phyloP scores from a whole-genome alignment of 2,113 vertebrate species.

The Lophius piscatorius region DNA sequence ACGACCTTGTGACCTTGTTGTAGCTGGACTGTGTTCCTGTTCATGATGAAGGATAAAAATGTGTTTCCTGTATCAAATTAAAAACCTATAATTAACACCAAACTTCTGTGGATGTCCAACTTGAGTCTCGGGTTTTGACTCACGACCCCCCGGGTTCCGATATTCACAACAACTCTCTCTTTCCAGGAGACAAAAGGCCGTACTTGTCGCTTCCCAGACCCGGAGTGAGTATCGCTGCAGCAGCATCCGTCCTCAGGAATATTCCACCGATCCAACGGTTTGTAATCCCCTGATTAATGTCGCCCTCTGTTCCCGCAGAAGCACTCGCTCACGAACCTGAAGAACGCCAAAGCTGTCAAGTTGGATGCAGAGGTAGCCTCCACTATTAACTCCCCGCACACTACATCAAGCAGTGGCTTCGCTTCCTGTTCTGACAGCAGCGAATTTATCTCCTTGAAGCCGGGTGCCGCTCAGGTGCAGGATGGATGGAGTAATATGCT shows the following conservation, averaged over 20 bases:
- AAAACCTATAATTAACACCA: conserved; percentile 12
- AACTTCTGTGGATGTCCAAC: too few species aligned
- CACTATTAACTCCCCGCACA: conserved; percentile 33
- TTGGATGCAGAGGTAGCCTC: conserved; percentile 90
- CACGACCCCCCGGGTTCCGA: conserved; percentile 5
- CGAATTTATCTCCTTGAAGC: conserved; percentile 48
- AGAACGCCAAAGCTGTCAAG: conserved; percentile 89
- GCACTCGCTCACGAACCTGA: conserved; percentile 87
- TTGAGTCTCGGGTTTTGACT: too few species aligned
- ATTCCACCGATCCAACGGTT: conserved; percentile 13
- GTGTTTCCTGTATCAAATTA: conserved; percentile 3
- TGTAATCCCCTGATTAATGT: conserved; percentile 27
- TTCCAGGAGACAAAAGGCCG: conserved; percentile 92
- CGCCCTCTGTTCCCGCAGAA: conserved; percentile 80
- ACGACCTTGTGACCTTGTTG: too few species aligned
- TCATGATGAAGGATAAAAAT: conserved; percentile 19
- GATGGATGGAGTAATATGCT: conserved; percentile 46
- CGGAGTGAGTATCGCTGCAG: conserved; percentile 84
- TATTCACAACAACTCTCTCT: conserved; percentile 41
- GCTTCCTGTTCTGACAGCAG: conserved; percentile 39
- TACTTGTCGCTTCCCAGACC: conserved; percentile 95
- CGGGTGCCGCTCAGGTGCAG: conserved; percentile 38
- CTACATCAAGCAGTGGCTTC: conserved; percentile 43
- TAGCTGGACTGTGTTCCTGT: too few species aligned
- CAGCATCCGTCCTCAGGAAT: conserved; percentile 26